phyloP scores from a whole-genome alignment of 1,140 invertebrate genomes.

The Coenobita brevimanus region DNA sequence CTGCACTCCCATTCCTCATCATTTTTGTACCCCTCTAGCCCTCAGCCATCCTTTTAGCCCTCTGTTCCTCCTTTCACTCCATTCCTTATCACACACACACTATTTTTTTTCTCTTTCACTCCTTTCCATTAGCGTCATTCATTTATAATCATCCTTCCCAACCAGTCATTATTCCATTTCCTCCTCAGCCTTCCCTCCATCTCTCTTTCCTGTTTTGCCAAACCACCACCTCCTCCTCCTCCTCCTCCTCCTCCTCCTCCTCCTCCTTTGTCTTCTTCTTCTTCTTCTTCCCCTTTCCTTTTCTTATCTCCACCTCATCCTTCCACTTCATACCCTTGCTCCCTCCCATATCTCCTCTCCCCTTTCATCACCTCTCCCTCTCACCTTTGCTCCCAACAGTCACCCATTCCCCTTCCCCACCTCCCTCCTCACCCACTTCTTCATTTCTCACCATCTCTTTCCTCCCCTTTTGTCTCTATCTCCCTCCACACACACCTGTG shows the following conservation, averaged over 20 bases:
- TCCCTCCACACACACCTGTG: no score
- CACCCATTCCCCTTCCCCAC: no score
- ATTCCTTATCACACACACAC: background rate
- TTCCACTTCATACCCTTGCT: background rate
- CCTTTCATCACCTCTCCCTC: background rate
- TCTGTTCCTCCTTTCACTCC: background rate
- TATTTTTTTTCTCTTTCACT: background rate
- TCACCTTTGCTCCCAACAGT: no score
- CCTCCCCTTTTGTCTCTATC: no score
- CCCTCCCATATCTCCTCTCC: background rate
- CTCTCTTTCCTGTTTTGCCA: background rate
- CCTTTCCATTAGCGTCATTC: background rate
- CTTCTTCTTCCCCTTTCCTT: background rate
- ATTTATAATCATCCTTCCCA: background rate
- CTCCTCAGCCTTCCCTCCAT: background rate
- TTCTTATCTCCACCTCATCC: background rate
- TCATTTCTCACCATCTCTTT: no score
- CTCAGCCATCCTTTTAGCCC: background rate
- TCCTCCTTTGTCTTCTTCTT: background rate
- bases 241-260: background rate
- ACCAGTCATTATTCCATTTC: background rate
- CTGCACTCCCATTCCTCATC: background rate
- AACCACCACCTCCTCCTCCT: background rate
- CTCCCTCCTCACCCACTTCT: no score
- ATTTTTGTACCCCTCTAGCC: background rate